Evolutionary conservation across 2,113 vertebrate genomes (phyloP), one percentile per base, ranked within the genome.

Genomic region (Phalacrocorax aristotelis): DNA sequence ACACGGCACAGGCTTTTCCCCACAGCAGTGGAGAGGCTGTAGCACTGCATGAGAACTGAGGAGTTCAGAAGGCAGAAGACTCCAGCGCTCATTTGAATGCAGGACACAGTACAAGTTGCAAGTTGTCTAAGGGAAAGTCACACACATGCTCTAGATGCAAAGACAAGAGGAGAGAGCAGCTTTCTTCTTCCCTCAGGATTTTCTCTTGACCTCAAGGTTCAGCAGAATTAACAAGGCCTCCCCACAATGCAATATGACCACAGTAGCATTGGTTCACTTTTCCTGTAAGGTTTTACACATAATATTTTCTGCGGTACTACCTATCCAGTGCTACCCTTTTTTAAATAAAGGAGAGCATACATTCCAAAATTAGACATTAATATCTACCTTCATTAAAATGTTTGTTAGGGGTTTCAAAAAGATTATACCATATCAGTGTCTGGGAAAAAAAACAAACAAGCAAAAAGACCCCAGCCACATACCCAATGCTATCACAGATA

Each of bases 11-110:
- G 80, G 20, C n/a, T 44, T 42, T 66, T 32, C 49, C 78, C 70
- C 17, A 30, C 34, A 30, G 60, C 60, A 58, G 2, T 1, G 25
- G 11, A 16, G 75, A 85, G 49, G 48, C 82, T 86, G 61, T 8
- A 58, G 70, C 0, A 0, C 70, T 44, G 64, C 62, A 13, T 2
- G 27, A 42, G 15, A 62, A 36, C 36, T 9, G 17, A 2, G 27
- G 16, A 42, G 60, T 25, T 89, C 32, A 62, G 27, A 54, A 36
- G 10, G 44, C 40, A 76, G 62, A 34, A 55, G 36, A 40, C 34
- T 49, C 22, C 60, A 58, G 62, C 49, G 65, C 20, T 42, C 26
- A 84, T 42, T 0, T n/a, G 55, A 87, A 76, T 5, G 4, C n/a
- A 51, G 36, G 38, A 69, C 58, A 77, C 7, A 40, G 7, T 2